Conservation (phyloP, 2,113 vertebrate genomes). For the Austrofundulus limnaeus region DNA sequence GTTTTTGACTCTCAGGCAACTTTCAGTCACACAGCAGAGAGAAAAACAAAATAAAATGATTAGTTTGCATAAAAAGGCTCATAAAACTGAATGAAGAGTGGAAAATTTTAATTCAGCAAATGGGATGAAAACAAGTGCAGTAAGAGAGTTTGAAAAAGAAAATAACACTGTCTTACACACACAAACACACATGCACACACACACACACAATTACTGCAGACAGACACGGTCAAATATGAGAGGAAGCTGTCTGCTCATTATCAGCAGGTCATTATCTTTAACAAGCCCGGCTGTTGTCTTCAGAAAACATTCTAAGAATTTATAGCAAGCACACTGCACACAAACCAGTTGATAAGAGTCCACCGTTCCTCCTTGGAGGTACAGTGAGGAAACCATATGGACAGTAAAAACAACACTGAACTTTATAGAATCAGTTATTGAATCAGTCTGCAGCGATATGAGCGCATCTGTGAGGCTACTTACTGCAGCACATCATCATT, state of each 20-base stretch:
- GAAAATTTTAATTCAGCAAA: background rate
- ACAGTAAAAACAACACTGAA: conserved; percentile 4
- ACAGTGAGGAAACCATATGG: conserved; percentile 2
- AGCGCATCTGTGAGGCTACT: conserved; percentile 1
- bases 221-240: conserved; percentile 19
- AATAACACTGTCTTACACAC: background rate
- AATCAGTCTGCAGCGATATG: background rate
- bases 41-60: conserved; percentile 4
- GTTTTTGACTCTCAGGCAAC: conserved; percentile 31
- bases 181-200: too few relatives aligned
- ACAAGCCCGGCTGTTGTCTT: conserved; percentile 38
- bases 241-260: conserved; percentile 49
- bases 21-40: background rate
- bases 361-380: conserved; percentile 8
- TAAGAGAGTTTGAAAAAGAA: conserved; percentile 9
- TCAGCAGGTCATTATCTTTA: conserved; percentile 53
- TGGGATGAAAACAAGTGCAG: conserved; percentile 10
- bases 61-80: background rate
- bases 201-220: conserved; percentile 13
- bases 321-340: conserved; percentile 14
- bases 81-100: background rate
- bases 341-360: conserved; percentile 2
- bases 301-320: conserved; percentile 37
- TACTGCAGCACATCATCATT: background rate
- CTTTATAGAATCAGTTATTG: conserved; percentile 1